Base-by-base conservation (phyloP, 2,113 vertebrate genomes). In the Leucopternis melanops region DNA sequence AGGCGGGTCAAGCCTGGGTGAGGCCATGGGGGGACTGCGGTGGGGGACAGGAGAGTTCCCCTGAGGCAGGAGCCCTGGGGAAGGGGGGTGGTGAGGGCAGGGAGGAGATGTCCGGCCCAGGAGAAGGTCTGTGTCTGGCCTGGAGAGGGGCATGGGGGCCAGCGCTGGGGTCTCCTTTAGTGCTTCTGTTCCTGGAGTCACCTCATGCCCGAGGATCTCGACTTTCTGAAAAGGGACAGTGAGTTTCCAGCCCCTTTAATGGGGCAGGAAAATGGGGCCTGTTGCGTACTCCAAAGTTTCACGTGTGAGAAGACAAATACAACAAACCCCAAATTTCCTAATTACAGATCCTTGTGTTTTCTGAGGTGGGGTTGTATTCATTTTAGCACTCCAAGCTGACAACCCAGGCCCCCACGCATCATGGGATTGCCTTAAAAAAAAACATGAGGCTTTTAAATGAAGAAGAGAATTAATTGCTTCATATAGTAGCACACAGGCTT, bases 201-300 rank as follows among this genome's bases (percentile, higher is more conserved):
- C 45, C 0, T 50, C 29, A 6, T 40, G 36, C 13, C 57, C 1
- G 2, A 45, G 36, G 42, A 7, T 29, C 47, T 50, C 4, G 0
- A 10, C 45, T 25, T 25, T 29, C 59, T 38, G 47, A 38, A 23
- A 31, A 29, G 11, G 6, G 10, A 26, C 21, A 10, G 26, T 18
- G 54, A 49, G n/a, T 55, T 83, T 67, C 59, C 79, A 62, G 47
- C 14, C n/a, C 52, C 42, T 71, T 25, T 15, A 42, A 17, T 10
- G 29, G 23, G 27, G n/a, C 32, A 22, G 26, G 55, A 50, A 74
- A 26, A 44, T 2, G 52, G 9, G 22, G 19, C 32, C 11, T 21
- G 2, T 44, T 52, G 40, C 2, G 0, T 29, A 13, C 47, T 44
- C 47, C 42, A 20, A 4, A 50, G 66, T 67, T 83, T 65, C 31